Evolutionary conservation across 2,888 invertebrate genomes (phyloP), one percentile per base, ranked within the genome.

Genomic region (Polylopha cassiicola): DNA sequence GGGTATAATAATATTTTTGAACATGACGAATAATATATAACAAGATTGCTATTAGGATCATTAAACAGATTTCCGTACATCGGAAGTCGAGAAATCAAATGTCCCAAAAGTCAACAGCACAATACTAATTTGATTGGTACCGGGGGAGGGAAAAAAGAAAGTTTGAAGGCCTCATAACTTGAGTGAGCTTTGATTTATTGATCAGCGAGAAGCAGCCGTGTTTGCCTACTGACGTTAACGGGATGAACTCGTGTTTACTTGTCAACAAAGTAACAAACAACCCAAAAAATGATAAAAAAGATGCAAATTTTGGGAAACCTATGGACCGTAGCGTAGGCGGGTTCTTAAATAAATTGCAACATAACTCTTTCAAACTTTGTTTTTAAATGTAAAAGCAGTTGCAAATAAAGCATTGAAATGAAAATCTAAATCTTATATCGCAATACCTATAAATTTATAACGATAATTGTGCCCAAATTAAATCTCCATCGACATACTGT

Each of bases 131-230:
- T 51, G 53, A 59, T 60, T 55, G 55, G 52, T 47, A 47, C 48
- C 51, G 30, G 23, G 42, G 44, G 46, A 42, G 46, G 38, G 46
- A 53, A 51, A 44, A 39, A 36, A 39, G 41, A 42, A 59, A 59
- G 51, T 61, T 60, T 44, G 48, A 57, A 61, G 60, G 59, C 26
- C 43, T 37, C 37, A 37, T 32, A 57, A 60, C 44, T 60, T 55
- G 37, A 22, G 44, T 44, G 32, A 51, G 50, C 50, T 58, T 53
- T 56, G 56, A 53, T 60, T 59, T 61, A 64, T 65, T 49, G 65
- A 62, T 58, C 50, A 43, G 41, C 34, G 21, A 37, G 44, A 38
- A 14, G 13, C 31, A 41, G 43, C 29, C n/a, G 21, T 38, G 46
- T 50, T 46, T 45, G 34, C 38, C 43, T 24, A 21, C 9, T 24